Conservation (phyloP, 1,140 invertebrate genomes). For the Apocrypta bakeri region DNA sequence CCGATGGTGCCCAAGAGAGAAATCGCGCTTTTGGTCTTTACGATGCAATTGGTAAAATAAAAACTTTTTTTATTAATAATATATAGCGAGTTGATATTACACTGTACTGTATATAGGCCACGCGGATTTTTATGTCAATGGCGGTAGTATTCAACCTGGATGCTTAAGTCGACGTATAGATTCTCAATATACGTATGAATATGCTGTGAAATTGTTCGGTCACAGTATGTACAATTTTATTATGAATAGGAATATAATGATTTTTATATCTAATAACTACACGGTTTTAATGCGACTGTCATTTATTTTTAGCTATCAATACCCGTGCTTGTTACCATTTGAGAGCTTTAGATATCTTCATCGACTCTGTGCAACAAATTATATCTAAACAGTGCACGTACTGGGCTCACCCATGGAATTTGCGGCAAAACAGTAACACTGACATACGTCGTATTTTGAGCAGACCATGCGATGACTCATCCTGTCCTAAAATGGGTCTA, state of each 20-base stretch:
- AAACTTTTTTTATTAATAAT: no score
- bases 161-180: constrained; percentile 65
- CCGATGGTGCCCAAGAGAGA: constrained; percentile 52
- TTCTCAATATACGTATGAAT: background rate
- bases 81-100: no score
- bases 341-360: background rate
- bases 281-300: background rate
- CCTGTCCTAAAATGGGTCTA: constrained; percentile 61
- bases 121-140: constrained; percentile 83
- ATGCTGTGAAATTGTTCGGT: background rate
- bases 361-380: background rate
- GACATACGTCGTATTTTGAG: background rate
- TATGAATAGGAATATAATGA: no score
- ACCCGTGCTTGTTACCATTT: background rate
- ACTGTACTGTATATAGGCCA: no score
- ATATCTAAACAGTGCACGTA: background rate
- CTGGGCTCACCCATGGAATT: constrained; percentile 53
- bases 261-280: no score
- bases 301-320: background rate
- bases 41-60: background rate
- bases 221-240: background rate
- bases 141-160: constrained; percentile 77
- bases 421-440: constrained; percentile 61
- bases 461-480: constrained; percentile 43
- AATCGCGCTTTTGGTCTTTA: background rate